Base-by-base conservation (phyloP, 2,113 vertebrate species). In the Lanius ludovicianus region DNA sequence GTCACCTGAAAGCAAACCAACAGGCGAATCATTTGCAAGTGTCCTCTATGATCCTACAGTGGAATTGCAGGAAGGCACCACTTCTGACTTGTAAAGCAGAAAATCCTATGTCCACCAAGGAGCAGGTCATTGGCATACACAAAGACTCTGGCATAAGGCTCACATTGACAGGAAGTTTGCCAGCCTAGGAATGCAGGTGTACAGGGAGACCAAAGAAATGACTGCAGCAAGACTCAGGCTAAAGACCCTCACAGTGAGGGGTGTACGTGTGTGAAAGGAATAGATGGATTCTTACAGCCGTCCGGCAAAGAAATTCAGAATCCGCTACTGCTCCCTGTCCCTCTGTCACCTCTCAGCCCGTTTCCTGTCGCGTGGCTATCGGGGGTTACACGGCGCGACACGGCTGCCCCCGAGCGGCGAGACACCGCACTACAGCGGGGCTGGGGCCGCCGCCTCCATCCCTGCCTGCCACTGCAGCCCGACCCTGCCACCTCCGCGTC, bases 161-260 rank as follows among this genome's bases (percentile, higher is more conserved):
- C 22, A 22, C 0, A 2, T 0, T 6, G 20, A 5, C n/a, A 76
- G 41, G 22, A 78, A 25, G 12, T 47, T 9, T 62, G 68, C 31
- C 27, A 86, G 71, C 35, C 30, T 6, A 42, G 23, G 67, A 63
- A 67, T 1, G 6, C 33, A 71, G 53, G 15, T 19, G 67, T 42
- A 18, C 18, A 23, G 11, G 3, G 39, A 76, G 19, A 62, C 18
- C 59, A 73, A 55, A 49, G 13, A 33, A 63, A 80, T 1, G 1
- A 33, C 22, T 5, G 13, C 37, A 49, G 75, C 31, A 42, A 49
- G 44, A 33, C 47, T 49, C 6, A 11, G 44, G 19, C 30, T 52
- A 64, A 31, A 67, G 31, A 22, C 16, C 13, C 35, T 84, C 37
- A 5, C 31, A 42, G 16, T 1, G 35, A 71, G 27, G 24, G 18